Percentiles rank a stretch among this genome's conserved stretches.
These are phyloP conservation scores for Ianthella basta DNA, from an alignment of 37 sponge, comb jelly and placozoan genomes.

Conservation along the genomic window DNA sequence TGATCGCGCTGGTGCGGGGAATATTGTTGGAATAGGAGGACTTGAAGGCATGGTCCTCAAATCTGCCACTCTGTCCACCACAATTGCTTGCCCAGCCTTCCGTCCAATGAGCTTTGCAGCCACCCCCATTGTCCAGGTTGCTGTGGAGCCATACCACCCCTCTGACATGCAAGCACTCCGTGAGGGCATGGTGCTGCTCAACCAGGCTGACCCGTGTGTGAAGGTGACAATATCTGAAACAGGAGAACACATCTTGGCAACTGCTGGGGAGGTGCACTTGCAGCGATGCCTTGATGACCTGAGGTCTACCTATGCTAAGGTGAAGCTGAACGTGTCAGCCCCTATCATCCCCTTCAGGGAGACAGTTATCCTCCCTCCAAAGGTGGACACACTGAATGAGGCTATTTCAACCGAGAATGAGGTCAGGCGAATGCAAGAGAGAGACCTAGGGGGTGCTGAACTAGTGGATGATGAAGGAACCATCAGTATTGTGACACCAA, in stretches of 20 bases:
- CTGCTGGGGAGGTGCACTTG: constrained; percentile 97
- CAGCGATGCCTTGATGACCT: constrained; percentile 93
- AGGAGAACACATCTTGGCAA: constrained; percentile 85
- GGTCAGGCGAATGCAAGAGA: constrained; percentile 9
- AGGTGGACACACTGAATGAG: constrained; percentile 88
- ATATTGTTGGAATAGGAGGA: constrained; percentile 90
- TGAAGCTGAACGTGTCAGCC: constrained; percentile 83
- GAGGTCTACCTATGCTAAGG: constrained; percentile 48
- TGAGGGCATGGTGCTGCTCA: constrained; percentile 84
- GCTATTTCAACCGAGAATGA: constrained; percentile 62
- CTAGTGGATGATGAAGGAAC: neutral
- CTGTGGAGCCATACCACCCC: constrained; percentile 84
- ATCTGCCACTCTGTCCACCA: constrained; percentile 80
- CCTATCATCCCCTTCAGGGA: constrained; percentile 96
- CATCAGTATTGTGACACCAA: constrained; percentile 52
- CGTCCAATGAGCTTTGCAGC: constrained; percentile 74
- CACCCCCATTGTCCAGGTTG: constrained; percentile 88
- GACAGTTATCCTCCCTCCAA: constrained; percentile 83
- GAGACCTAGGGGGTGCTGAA: constrained; percentile 8
- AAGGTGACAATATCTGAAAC: constrained; percentile 77
- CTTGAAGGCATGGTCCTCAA: constrained; percentile 82
- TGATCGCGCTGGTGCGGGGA: constrained; percentile 84
- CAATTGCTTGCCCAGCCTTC: constrained; percentile 89
- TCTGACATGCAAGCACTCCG: constrained; percentile 69
- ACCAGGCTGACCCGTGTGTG: constrained; percentile 94